Base-by-base conservation (phyloP, 2,113 vertebrate genomes). In the Prionailurus viverrinus region DNA sequence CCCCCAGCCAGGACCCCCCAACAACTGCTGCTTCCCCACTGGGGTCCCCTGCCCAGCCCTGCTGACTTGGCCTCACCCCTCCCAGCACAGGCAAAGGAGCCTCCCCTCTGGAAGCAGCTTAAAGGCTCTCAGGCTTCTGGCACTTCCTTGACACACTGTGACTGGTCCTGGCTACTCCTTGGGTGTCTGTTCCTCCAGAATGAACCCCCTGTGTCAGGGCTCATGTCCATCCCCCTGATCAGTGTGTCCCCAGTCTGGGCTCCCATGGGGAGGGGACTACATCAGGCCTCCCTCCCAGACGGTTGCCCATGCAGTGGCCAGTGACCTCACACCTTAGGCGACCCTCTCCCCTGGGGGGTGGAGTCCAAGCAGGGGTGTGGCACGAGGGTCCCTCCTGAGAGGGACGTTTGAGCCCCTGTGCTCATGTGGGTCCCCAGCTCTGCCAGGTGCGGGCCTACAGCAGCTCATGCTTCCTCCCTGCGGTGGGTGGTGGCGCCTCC, bases 301-400 rank as follows among this genome's bases (percentile, higher is more conserved):
- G 13, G 45, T 4, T 55, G 19, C 69, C 53, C n/a, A 10, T 3
- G 11, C 61, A 69, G 36, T 79, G 48, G 53, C 36, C 31, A 7
- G 51, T 36, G 53, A 19, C 1, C 78, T 83, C 63, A 19, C 25
- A 4, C 0, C 0, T 18, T 14, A 7, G 48, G 4, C 3, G 29
- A 87, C 19, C 36, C 61, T 45, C 33, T n/a, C 33, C 5, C 45
- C 39, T 21, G 18, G 18, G 29, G 51, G 23, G 23, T 31, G 53
- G 55, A 82, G 33, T 51, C 33, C 53, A 36, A 69, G 23, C 39
- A 27, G 21, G 5, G 15, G 19, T 27, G n/a, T n/a, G 65, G 48
- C 31, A 25, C 12, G 55, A 71, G 23, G n/a, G 63, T 21, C 5
- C 6, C n/a, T 58, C 8, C 0, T 10, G 15, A 80, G 23, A 7